Conservation (phyloP, 1,140 invertebrate genomes). For the Anoplolepis gracilipes region DNA sequence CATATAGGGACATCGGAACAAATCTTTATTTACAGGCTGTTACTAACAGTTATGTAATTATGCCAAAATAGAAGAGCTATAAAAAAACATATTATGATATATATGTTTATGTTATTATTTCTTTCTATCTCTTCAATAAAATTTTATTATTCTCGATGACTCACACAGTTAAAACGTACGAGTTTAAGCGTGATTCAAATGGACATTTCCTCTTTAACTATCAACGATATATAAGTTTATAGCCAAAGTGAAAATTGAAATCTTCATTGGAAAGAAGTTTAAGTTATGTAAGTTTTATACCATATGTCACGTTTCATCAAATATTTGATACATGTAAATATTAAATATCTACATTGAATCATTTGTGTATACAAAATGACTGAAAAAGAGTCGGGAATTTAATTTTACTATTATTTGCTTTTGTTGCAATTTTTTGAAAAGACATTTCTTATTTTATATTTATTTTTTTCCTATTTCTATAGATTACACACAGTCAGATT, state of each 20-base stretch:
- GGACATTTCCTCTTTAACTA: not conserved
- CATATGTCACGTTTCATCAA: not conserved
- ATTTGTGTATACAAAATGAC: too few relatives aligned
- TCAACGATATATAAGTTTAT: not conserved
- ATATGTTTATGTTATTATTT: not conserved
- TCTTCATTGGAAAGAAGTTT: not conserved
- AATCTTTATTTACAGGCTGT: not conserved
- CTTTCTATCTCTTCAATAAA: not conserved
- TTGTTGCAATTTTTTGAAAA: too few relatives aligned
- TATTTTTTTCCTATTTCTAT: too few relatives aligned
- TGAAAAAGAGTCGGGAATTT: too few relatives aligned
- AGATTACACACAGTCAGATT: not conserved
- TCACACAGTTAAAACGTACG: slow-evolving; percentile 29
- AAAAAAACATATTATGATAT: slow-evolving; percentile 14
- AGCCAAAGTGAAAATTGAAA: slow-evolving; percentile 7
- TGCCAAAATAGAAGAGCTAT: not conserved
- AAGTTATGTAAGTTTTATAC: slow-evolving; percentile 12
- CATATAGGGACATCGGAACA: not conserved
- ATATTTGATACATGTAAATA: not conserved
- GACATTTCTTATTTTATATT: too few relatives aligned
- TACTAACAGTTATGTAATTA: not conserved
- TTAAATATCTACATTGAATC: not conserved
- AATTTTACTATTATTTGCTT: too few relatives aligned
- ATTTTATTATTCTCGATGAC: slow-evolving; percentile 43
- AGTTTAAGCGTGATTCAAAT: slow-evolving; percentile 17